These are phyloP conservation scores for Brotula barbata DNA, from an alignment of 2,797 vertebrate genomes.

Conservation along the genomic window DNA sequence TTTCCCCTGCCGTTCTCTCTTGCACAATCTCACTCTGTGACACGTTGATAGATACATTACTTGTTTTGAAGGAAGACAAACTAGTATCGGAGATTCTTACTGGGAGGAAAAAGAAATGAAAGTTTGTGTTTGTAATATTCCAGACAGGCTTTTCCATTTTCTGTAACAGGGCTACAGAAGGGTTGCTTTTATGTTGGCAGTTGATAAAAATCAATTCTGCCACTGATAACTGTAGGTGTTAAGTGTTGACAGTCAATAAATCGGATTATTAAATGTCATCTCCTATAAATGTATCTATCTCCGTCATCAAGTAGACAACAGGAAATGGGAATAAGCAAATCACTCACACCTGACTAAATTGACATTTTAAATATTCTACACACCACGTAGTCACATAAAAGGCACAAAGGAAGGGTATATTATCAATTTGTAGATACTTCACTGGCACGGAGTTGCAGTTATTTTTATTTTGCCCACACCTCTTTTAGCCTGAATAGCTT, in stretches of 20 bases:
- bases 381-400: not conserved
- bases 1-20: slow-evolving; percentile 13
- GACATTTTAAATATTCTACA: slow-evolving; percentile 16
- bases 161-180: not conserved
- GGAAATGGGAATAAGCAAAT: slow-evolving; percentile 15
- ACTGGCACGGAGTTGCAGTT: slow-evolving; percentile 7
- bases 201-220: slow-evolving; percentile 24
- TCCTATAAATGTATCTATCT: not conserved
- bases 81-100: slow-evolving; percentile 47
- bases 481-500: slow-evolving; percentile 4
- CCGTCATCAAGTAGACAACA: slow-evolving; percentile 13
- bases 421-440: slow-evolving; percentile 16
- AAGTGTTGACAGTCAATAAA: slow-evolving; percentile 22
- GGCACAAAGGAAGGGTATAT: not conserved
- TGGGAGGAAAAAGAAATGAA: slow-evolving; percentile 32
- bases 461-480: not conserved
- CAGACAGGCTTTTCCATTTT: slow-evolving; percentile 19
- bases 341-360: not conserved
- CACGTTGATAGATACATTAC: slow-evolving; percentile 44
- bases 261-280: slow-evolving; percentile 16
- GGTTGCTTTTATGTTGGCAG: slow-evolving; percentile 22
- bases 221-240: slow-evolving; percentile 9
- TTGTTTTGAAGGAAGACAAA: slow-evolving; percentile 43
- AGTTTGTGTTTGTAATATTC: slow-evolving; percentile 28
- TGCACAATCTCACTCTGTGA: slow-evolving; percentile 43